Conservation (phyloP, 1,140 invertebrate species). For the Drosophila mayri region DNA sequence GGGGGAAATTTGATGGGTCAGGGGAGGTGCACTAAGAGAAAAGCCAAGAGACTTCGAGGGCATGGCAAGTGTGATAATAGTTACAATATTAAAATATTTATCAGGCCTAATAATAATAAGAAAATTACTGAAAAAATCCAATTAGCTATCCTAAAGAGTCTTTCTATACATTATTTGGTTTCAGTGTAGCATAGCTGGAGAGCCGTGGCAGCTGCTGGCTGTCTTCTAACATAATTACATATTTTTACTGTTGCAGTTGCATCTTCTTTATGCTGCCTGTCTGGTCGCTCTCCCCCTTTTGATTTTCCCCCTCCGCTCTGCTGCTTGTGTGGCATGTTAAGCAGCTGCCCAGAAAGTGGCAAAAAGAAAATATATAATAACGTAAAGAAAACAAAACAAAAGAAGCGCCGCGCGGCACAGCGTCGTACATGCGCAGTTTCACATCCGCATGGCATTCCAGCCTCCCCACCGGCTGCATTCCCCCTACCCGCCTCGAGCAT, state of each 20-base stretch:
- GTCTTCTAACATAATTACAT: slow-evolving; percentile 78
- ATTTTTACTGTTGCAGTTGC: slow-evolving; percentile 68
- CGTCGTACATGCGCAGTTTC: slow-evolving; percentile 73
- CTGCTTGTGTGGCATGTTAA: slow-evolving; percentile 73
- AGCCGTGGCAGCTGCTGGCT: slow-evolving; percentile 36
- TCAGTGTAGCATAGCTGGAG: slow-evolving; percentile 3
- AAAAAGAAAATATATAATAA: slow-evolving; percentile 57
- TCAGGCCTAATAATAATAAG: neutral
- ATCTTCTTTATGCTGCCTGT: slow-evolving; percentile 34
- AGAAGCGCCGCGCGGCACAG: slow-evolving; percentile 45
- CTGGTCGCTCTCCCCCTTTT: neutral
- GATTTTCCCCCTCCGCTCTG: slow-evolving; percentile 11
- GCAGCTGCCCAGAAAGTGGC: slow-evolving; percentile 73
- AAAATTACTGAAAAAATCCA: neutral
- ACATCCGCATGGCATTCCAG: slow-evolving; percentile 69
- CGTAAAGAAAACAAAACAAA: slow-evolving; percentile 58
- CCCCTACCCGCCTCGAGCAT: neutral
- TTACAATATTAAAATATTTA: neutral
- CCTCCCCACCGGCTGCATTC: slow-evolving; percentile 8
- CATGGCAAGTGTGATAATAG: neutral
- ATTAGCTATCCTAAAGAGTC: fast-evolving
- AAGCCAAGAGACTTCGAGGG: neutral
- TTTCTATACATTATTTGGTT: neutral
- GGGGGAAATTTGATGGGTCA: neutral
- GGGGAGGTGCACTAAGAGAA: neutral